Evolutionary conservation across 2,113 vertebrate genomes (phyloP).

Genomic region (Aegotheles bennettii): DNA sequence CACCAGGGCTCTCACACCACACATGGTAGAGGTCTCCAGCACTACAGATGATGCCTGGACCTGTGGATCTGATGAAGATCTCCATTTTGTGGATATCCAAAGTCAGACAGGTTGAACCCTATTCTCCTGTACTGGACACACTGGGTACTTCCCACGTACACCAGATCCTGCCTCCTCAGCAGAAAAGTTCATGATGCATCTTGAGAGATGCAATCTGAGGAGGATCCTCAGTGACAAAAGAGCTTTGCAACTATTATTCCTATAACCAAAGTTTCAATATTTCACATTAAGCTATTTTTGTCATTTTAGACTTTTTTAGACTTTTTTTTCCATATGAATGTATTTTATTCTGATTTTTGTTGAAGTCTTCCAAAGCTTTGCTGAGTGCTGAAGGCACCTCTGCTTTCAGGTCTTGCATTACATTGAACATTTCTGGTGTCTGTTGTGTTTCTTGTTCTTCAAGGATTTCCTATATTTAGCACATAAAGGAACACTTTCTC

Average conservation of each 20-base stretch:
- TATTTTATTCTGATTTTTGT: not conserved
- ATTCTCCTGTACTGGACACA: not conserved
- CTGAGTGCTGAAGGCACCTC: not conserved
- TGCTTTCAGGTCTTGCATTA: not conserved
- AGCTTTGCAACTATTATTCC: not conserved
- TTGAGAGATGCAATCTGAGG: not conserved
- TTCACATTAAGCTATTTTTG: not conserved
- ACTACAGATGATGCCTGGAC: not conserved
- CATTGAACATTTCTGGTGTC: not conserved
- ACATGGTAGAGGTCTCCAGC: not conserved
- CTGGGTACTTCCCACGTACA: accelerated
- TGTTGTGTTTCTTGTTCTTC: not conserved
- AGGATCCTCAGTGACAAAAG: not conserved
- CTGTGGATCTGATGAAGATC: not conserved
- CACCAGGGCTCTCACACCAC: not conserved
- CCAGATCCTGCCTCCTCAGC: not conserved
- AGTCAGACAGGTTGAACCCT: accelerated
- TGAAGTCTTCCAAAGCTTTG: not conserved
- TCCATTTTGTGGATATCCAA: not conserved
- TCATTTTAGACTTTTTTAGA: not conserved
- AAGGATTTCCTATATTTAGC: not conserved
- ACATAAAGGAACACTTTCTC: not conserved
- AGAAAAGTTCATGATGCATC: too few species aligned
- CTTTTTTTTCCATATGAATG: not conserved
- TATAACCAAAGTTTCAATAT: not conserved